Conservation (phyloP, 2,113 vertebrate species). For the Siniperca knerii region DNA sequence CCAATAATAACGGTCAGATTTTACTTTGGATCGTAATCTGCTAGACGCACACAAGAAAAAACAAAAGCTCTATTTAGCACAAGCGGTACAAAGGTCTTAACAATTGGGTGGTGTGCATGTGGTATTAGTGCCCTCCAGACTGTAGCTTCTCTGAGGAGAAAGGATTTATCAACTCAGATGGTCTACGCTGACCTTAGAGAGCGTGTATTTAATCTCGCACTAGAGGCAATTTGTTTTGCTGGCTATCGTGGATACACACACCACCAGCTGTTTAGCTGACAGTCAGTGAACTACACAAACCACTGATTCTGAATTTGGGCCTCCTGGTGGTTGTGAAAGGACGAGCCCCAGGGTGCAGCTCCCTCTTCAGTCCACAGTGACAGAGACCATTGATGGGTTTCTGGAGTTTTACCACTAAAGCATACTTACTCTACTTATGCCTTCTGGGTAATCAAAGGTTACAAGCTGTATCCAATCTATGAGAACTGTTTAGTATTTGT, state of each 20-base stretch:
- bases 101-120: not conserved
- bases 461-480: constrained; percentile 23
- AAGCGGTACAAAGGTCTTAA: not conserved
- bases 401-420: constrained; percentile 18
- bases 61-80: not conserved
- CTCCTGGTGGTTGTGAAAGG: not conserved
- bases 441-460: constrained; percentile 21
- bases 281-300: not conserved
- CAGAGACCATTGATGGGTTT: constrained; percentile 11
- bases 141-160: constrained; percentile 8
- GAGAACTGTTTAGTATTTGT: constrained; percentile 25
- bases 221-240: constrained; percentile 20
- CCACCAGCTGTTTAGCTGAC: constrained; percentile 22
- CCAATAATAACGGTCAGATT: not conserved
- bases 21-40: not conserved
- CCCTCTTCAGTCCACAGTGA: constrained; percentile 21
- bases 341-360: constrained; percentile 29
- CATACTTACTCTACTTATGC: not conserved
- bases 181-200: constrained; percentile 18
- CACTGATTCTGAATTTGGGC: constrained; percentile 3
- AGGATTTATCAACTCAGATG: constrained; percentile 38
- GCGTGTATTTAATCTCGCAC: constrained; percentile 10
- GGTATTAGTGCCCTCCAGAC: not conserved
- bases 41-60: not conserved
- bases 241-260: not conserved